phyloP scores from a whole-genome alignment of 2,888 invertebrate genomes.

The Biston betularia region DNA sequence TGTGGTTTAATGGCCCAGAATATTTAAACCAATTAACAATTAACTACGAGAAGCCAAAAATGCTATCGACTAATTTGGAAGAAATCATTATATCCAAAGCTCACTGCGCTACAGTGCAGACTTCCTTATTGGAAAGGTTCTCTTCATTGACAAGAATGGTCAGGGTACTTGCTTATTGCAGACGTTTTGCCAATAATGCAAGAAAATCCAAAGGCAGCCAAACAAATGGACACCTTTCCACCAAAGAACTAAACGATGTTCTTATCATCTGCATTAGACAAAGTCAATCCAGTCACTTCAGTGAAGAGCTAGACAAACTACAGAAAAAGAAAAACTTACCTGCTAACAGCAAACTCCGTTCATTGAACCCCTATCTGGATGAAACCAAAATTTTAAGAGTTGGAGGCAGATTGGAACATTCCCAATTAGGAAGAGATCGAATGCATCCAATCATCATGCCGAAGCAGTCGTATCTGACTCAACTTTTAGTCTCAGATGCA shows the following conservation, averaged over 20 bases:
- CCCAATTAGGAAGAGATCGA: not conserved
- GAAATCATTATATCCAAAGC: not conserved
- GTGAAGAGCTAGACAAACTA: not conserved
- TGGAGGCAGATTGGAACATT: not conserved
- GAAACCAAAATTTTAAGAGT: not conserved
- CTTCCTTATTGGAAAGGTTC: not conserved
- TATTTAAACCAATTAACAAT: too few relatives aligned
- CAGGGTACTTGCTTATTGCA: not conserved
- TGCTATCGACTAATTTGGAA: too few relatives aligned
- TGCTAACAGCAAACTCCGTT: not conserved
- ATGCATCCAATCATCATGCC: not conserved
- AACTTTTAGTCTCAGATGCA: not conserved
- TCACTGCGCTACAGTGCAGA: not conserved
- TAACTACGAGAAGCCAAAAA: too few relatives aligned
- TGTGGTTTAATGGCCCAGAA: too few relatives aligned
- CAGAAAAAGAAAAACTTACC: not conserved
- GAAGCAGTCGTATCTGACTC: not conserved
- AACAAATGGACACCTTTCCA: not conserved
- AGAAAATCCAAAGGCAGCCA: not conserved
- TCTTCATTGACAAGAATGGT: not conserved
- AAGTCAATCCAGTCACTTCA: not conserved
- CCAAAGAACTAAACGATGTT: not conserved
- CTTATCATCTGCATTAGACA: not conserved
- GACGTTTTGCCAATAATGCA: not conserved
- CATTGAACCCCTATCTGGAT: not conserved